These are phyloP conservation scores for Lacanobia wlatinum DNA, from an alignment of 2,888 invertebrate genomes.

Conservation along the genomic window DNA sequence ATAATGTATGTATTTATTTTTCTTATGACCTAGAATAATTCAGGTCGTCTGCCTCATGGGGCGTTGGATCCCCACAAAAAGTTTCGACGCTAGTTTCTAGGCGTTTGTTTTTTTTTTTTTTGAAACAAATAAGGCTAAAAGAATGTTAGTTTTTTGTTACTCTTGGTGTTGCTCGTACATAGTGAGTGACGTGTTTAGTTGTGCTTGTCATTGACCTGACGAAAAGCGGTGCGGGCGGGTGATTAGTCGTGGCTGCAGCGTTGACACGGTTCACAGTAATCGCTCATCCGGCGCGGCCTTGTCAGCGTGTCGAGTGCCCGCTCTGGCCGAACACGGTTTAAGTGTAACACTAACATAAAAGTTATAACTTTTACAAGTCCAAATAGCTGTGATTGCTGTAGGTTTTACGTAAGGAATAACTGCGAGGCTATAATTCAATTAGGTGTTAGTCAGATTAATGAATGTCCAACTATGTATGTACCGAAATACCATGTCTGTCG, in stretches of 20 bases:
- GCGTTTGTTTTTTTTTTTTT: slow-evolving; percentile 12
- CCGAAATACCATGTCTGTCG: slow-evolving; percentile 53
- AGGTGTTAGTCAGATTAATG: slow-evolving; percentile 18
- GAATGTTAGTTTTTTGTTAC: slow-evolving; percentile 30
- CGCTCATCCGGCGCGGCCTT: slow-evolving; percentile 86
- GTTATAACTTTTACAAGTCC: slow-evolving; percentile 10
- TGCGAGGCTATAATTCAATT: slow-evolving; percentile 6
- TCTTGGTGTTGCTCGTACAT: slow-evolving; percentile 32
- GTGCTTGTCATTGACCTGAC: slow-evolving; percentile 80
- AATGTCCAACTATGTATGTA: slow-evolving; percentile 35
- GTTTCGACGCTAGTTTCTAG: slow-evolving; percentile 2
- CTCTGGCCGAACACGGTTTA: slow-evolving; percentile 40
- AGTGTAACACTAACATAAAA: slow-evolving; percentile 43
- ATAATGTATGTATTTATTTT: slow-evolving; percentile 32
- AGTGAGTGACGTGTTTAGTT: slow-evolving; percentile 61
- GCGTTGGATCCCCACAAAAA: slow-evolving; percentile 20
- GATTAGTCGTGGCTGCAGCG: slow-evolving; percentile 82
- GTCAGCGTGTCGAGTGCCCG: slow-evolving; percentile 67
- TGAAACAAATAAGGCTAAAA: slow-evolving; percentile 27
- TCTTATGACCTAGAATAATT: slow-evolving; percentile 50
- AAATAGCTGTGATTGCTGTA: not conserved
- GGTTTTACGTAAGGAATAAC: slow-evolving; percentile 11
- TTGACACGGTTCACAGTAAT: slow-evolving; percentile 86
- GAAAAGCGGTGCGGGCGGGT: slow-evolving; percentile 76
- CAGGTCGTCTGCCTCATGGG: slow-evolving; percentile 39